A percentile compares a stretch with the other conserved stretches of the same genome.
These are phyloP conservation scores for Zele albiditarsus DNA, from an alignment of 2,888 invertebrate species.

Conservation along the genomic window DNA sequence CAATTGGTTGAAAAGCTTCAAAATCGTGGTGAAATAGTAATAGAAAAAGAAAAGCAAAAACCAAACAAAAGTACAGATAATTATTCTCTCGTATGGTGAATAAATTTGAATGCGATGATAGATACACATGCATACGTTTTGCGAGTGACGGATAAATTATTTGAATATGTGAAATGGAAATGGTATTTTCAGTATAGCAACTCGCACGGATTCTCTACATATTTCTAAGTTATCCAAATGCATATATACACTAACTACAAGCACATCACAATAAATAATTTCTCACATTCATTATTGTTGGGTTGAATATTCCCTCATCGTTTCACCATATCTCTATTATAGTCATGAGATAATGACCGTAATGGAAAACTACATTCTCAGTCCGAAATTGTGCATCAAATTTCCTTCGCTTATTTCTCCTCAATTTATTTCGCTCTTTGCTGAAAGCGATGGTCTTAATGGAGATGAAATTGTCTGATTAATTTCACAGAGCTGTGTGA, in stretches of 20 bases:
- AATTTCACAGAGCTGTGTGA: slow-evolving; percentile 21
- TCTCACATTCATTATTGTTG: not conserved
- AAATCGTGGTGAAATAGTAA: not conserved
- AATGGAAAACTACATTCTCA: not conserved
- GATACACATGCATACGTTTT: not conserved
- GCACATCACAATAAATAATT: slow-evolving; percentile 26
- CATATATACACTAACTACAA: not conserved
- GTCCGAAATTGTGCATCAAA: not conserved
- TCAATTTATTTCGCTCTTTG: not conserved
- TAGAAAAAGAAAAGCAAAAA: too few species aligned
- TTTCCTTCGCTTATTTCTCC: not conserved
- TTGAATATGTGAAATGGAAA: slow-evolving; percentile 31
- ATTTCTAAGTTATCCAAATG: slow-evolving; percentile 7
- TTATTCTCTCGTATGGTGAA: not conserved
- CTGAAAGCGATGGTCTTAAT: slow-evolving; percentile 5
- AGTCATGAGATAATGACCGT: not conserved
- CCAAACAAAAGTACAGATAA: not conserved
- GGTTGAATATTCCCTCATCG: not conserved
- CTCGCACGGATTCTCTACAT: slow-evolving; percentile 21
- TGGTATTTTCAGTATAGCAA: slow-evolving; percentile 27
- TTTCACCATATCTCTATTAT: not conserved
- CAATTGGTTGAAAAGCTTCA: not conserved
- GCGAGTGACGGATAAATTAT: slow-evolving; percentile 16
- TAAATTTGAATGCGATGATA: not conserved
- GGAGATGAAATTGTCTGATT: slow-evolving; percentile 26